A percentile compares a stretch with the other conserved stretches of the same genome.
These are phyloP conservation scores for Paracanthobrama guichenoti DNA, from an alignment of 2,113 vertebrate genomes.

Conservation along the genomic window DNA sequence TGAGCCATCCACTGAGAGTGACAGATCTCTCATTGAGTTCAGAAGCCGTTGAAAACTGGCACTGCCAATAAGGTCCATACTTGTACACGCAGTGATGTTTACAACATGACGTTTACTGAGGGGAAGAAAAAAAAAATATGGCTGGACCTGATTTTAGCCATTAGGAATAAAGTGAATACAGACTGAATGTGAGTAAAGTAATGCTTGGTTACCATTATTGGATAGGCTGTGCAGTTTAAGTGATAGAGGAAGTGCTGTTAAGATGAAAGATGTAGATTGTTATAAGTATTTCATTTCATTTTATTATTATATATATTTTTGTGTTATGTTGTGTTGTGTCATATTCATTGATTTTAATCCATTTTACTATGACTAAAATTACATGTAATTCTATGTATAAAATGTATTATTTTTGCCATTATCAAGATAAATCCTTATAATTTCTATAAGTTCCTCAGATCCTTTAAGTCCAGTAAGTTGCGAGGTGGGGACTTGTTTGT, in stretches of 20 bases:
- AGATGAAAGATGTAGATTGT: not conserved
- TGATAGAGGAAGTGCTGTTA: not conserved
- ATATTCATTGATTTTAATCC: not conserved
- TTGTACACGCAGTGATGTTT: not conserved
- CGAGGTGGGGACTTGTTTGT: too few relatives aligned
- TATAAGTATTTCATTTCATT: not conserved
- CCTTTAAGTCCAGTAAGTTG: too few relatives aligned
- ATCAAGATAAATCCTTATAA: not conserved
- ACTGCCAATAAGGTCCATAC: not conserved
- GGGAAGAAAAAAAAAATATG: too few relatives aligned
- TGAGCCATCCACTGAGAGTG: constrained; percentile 17
- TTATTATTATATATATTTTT: not conserved
- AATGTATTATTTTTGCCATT: not conserved
- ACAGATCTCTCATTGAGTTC: constrained; percentile 33
- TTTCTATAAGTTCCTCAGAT: not conserved
- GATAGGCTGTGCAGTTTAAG: not conserved
- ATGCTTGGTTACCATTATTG: not conserved
- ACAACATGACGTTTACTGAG: not conserved
- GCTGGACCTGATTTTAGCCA: not conserved
- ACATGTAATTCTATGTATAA: not conserved
- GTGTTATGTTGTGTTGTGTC: not conserved
- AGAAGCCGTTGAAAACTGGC: not conserved
- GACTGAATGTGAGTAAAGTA: too few relatives aligned
- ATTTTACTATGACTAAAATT: not conserved
- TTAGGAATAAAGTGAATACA: not conserved